These are phyloP conservation scores for Autographa pulchrina DNA, from an alignment of 2,888 invertebrate genomes.

Conservation along the genomic window DNA sequence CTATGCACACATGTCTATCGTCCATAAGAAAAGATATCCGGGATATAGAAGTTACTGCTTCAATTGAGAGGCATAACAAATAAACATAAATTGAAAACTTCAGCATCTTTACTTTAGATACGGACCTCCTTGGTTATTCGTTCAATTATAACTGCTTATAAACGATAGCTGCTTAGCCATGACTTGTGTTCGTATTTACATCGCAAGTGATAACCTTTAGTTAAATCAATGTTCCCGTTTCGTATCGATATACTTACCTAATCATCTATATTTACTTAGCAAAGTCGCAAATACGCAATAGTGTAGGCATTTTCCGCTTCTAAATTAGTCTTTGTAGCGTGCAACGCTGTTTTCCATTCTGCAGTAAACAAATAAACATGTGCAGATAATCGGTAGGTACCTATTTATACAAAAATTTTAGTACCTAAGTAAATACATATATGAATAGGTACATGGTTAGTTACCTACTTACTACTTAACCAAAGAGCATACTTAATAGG, in stretches of 20 bases:
- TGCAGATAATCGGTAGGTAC: background rate
- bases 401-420: too few species aligned
- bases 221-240: slow-evolving; percentile 64
- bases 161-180: slow-evolving; percentile 74
- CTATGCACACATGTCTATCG: slow-evolving; percentile 77
- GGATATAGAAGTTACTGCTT: slow-evolving; percentile 45
- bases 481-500: too few species aligned
- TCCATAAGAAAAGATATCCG: slow-evolving; percentile 67
- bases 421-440: too few species aligned
- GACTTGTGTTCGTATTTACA: slow-evolving; percentile 73
- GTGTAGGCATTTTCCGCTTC: background rate
- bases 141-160: slow-evolving; percentile 15
- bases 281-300: background rate
- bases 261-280: slow-evolving; percentile 15
- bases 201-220: slow-evolving; percentile 81
- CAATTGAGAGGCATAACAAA: slow-evolving; percentile 52
- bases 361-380: background rate
- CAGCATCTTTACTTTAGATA: slow-evolving; percentile 52
- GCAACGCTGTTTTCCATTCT: background rate
- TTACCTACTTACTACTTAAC: too few species aligned
- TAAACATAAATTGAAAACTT: slow-evolving; percentile 39
- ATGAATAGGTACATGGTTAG: too few species aligned
- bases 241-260: slow-evolving; percentile 28
- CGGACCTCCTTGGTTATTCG: slow-evolving; percentile 14
- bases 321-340: background rate